Conservation (phyloP, 2,888 invertebrate genomes). For the Nephrotoma appendiculata region DNA sequence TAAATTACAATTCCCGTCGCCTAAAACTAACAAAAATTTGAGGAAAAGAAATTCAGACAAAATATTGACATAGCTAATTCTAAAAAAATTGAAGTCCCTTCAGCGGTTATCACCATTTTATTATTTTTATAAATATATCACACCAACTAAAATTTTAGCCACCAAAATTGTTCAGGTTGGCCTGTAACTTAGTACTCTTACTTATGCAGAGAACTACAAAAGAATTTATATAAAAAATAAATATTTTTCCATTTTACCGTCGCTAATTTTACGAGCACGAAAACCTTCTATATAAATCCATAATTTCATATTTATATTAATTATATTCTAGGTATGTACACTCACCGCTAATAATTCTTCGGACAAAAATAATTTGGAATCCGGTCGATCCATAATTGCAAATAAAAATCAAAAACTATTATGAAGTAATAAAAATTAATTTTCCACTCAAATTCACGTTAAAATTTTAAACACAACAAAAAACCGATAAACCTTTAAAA, state of each 20-base stretch:
- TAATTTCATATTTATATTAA: not conserved
- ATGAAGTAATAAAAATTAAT: not conserved
- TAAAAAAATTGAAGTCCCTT: too few relatives aligned
- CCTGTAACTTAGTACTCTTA: too few relatives aligned
- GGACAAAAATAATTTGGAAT: slow-evolving; percentile 5
- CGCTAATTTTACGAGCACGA: not conserved
- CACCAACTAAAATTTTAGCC: too few relatives aligned
- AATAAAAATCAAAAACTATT: not conserved
- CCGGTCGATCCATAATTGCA: slow-evolving; percentile 3
- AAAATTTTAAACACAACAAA: not conserved
- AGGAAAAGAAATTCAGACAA: too few relatives aligned
- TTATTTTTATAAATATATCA: too few relatives aligned
- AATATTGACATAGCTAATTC: too few relatives aligned
- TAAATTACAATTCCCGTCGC: too few relatives aligned
- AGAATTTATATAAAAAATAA: not conserved
- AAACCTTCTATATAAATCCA: not conserved
- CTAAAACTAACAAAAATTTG: too few relatives aligned
- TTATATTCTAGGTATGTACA: not conserved
- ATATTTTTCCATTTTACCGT: not conserved
- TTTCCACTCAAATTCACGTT: not conserved
- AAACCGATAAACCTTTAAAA: not conserved
- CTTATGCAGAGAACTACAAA: too few relatives aligned
- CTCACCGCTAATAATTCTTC: slow-evolving; percentile 5
- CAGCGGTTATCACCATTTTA: too few relatives aligned
- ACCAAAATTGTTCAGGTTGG: too few relatives aligned